Conservation (phyloP, 30 jellyfish, hydroid and myxozoan genomes). For the Mastigias papua region DNA sequence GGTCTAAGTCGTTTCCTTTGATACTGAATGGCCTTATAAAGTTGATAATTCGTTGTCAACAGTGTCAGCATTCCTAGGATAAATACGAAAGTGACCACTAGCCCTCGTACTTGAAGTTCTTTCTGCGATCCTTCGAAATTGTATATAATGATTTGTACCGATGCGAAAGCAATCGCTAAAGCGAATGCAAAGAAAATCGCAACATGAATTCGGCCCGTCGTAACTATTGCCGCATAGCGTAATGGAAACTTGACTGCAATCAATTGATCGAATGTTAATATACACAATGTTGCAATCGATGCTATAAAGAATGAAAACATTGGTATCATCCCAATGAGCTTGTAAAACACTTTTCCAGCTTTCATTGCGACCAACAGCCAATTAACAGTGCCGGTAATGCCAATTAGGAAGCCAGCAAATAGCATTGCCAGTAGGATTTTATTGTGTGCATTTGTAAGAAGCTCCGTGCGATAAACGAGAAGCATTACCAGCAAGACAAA, state of each 20-base stretch:
- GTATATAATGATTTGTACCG: constrained; percentile 19
- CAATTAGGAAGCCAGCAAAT: constrained; percentile 38
- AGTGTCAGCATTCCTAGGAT: constrained; percentile 26
- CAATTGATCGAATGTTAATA: constrained; percentile 42
- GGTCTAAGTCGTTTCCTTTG: constrained; percentile 52
- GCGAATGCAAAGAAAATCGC: constrained; percentile 20
- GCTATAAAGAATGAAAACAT: constrained; percentile 62
- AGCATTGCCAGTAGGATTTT: constrained; percentile 46
- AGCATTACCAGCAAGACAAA: constrained; percentile 36
- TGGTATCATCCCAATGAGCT: constrained; percentile 53
- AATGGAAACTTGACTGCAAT: constrained; percentile 31
- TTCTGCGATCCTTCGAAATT: not conserved
- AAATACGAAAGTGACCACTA: constrained; percentile 25
- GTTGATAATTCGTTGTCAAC: constrained; percentile 17
- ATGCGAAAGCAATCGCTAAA: constrained; percentile 11
- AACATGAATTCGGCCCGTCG: constrained; percentile 13
- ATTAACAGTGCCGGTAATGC: constrained; percentile 51
- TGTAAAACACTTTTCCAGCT: constrained; percentile 10
- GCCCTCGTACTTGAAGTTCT: constrained; percentile 32
- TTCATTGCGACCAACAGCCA: constrained; percentile 29
- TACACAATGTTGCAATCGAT: constrained; percentile 25
- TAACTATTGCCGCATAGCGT: constrained; percentile 51
- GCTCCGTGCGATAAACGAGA: constrained; percentile 23
- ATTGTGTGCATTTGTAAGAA: constrained; percentile 30
- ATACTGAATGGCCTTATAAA: constrained; percentile 49